Conservation (phyloP, 2,888 invertebrate genomes). For the Drosophila kanekoi region DNA sequence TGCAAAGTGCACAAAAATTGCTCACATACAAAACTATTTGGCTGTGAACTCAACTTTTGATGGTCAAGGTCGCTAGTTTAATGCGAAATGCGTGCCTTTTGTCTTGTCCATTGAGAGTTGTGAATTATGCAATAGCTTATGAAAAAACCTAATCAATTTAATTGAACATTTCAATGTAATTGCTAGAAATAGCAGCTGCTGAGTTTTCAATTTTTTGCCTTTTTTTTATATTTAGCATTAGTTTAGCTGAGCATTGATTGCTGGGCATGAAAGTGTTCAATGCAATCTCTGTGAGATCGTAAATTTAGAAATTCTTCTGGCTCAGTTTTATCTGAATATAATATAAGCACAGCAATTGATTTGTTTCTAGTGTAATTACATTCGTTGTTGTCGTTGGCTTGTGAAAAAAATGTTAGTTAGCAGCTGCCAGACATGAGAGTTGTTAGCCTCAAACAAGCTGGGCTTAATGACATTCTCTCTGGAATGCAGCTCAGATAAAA, state of each 20-base stretch:
- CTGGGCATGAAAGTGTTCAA: constrained; percentile 1
- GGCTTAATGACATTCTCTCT: too few relatives aligned
- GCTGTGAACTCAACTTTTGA: constrained; percentile 1
- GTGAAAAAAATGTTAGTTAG: too few relatives aligned
- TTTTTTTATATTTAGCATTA: constrained; percentile 15
- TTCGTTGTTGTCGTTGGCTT: too few relatives aligned
- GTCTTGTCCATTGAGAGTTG: not conserved
- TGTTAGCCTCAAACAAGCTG: too few relatives aligned
- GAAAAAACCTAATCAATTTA: not conserved
- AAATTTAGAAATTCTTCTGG: constrained; percentile 15
- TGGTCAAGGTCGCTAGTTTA: constrained; percentile 42
- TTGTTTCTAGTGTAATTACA: not conserved
- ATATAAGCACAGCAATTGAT: not conserved
- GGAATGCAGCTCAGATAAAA: too few relatives aligned
- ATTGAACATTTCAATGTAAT: constrained; percentile 11
- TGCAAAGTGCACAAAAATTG: constrained; percentile 11
- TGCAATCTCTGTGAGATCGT: constrained; percentile 6
- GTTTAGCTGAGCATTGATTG: constrained; percentile 9
- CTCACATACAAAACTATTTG: constrained; percentile 2
- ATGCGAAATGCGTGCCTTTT: not conserved
- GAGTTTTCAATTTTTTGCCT: constrained; percentile 6
- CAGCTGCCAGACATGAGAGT: too few relatives aligned
- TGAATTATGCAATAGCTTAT: not conserved
- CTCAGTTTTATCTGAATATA: not conserved
- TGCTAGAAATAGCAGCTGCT: not conserved